Conservation (phyloP, 1,140 invertebrate species). For the Neoseiulus cucumeris region DNA sequence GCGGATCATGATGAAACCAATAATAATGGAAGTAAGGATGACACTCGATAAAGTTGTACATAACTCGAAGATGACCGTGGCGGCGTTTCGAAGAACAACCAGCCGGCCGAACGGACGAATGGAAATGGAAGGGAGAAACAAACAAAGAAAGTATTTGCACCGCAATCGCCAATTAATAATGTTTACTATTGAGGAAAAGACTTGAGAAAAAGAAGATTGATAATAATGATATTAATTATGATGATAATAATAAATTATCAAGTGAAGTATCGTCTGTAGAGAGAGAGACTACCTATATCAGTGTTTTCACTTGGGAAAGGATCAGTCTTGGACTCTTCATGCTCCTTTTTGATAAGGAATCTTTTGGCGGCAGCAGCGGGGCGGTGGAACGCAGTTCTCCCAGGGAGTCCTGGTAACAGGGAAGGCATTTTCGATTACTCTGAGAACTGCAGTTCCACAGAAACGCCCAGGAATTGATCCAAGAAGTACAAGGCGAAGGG, state of each 20-base stretch:
- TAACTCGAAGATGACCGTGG: not conserved
- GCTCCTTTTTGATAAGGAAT: too few species aligned
- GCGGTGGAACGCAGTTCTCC: too few species aligned
- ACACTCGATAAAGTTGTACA: not conserved
- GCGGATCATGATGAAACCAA: not conserved
- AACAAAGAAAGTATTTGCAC: constrained; percentile 11
- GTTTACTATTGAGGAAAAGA: constrained; percentile 4
- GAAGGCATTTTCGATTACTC: too few species aligned
- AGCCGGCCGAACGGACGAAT: too few species aligned
- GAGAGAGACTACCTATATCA: not conserved
- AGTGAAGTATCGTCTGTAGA: not conserved
- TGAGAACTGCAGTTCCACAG: too few species aligned
- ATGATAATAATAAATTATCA: not conserved
- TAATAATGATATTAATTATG: not conserved
- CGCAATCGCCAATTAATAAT: constrained; percentile 10
- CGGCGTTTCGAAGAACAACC: not conserved
- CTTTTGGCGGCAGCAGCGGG: too few species aligned
- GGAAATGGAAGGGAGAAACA: not conserved
- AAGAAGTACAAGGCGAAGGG: too few species aligned
- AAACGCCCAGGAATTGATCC: too few species aligned
- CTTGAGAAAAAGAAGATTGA: too few species aligned
- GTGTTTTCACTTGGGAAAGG: too few species aligned
- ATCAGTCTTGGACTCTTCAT: too few species aligned
- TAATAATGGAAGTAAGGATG: not conserved
- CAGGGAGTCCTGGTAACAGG: too few species aligned